Conservation (phyloP, 1,140 invertebrate genomes). For the Scaptomyza pallida region DNA sequence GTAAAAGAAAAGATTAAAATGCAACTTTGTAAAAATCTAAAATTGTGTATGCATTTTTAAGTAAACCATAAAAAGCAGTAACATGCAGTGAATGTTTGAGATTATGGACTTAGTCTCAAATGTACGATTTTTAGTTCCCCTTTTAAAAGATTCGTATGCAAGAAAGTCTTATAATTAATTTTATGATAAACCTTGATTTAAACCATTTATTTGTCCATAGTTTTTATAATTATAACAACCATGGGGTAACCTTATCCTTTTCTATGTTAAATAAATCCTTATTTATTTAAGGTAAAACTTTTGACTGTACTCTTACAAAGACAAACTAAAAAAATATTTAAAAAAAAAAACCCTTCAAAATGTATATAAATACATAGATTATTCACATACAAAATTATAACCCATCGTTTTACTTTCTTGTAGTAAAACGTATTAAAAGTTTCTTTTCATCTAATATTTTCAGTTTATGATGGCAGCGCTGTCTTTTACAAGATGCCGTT, state of each 20-base stretch:
- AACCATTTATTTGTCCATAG: neutral
- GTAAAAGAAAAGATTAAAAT: conserved; percentile 38
- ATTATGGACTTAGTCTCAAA: neutral
- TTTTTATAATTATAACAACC: neutral
- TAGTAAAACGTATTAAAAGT: neutral
- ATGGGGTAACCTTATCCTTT: too few relatives aligned
- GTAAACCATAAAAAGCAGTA: conserved; percentile 42
- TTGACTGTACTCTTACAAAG: too few relatives aligned
- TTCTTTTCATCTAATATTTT: neutral
- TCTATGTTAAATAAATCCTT: neutral
- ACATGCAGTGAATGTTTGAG: too few relatives aligned
- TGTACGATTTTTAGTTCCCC: too few relatives aligned
- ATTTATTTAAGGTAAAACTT: neutral
- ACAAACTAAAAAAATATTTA: neutral
- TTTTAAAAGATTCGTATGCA: too few relatives aligned
- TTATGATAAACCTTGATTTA: neutral
- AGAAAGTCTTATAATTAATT: neutral
- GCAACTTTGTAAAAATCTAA: conserved; percentile 43
- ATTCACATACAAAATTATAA: too few relatives aligned
- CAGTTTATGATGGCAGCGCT: conserved; percentile 48
- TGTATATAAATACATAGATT: neutral
- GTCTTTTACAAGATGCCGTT: conserved; percentile 22
- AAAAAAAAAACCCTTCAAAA: neutral
- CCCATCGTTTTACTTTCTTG: neutral
- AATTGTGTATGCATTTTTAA: conserved; percentile 43